A percentile compares a stretch with the other conserved stretches of the same genome.
These are phyloP conservation scores for Chrysogorgia sp. DNA, from an alignment of 92 coral and sea anemone species.

Conservation along the genomic window DNA sequence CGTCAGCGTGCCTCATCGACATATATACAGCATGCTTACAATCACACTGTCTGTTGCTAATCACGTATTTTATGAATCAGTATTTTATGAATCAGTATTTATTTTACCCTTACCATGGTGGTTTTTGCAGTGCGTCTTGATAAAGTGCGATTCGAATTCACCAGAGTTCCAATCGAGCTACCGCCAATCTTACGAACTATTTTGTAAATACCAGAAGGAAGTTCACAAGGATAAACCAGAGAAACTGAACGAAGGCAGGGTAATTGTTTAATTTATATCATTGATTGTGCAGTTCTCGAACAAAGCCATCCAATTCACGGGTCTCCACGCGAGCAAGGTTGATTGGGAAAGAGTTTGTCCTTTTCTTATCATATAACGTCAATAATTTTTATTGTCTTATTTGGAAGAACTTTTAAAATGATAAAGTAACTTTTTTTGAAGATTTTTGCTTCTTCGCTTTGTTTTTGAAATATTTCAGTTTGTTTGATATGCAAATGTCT, in stretches of 20 bases:
- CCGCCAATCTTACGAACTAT: slow-evolving; percentile 59
- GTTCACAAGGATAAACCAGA: slow-evolving; percentile 82
- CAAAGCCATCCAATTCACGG: slow-evolving; percentile 37
- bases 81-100: neutral
- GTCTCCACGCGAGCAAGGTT: too few relatives aligned
- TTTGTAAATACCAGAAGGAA: slow-evolving; percentile 72
- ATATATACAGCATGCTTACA: neutral
- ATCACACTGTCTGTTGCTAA: neutral
- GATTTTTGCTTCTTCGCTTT: too few relatives aligned
- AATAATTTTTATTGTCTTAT: too few relatives aligned
- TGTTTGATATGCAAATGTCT: too few relatives aligned
- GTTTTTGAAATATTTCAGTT: too few relatives aligned
- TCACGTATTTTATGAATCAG: neutral
- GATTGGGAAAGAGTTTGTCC: too few relatives aligned
- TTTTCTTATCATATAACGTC: too few relatives aligned
- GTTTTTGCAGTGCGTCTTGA: slow-evolving; percentile 53
- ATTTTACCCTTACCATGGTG: neutral
- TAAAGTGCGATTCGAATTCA: slow-evolving; percentile 61
- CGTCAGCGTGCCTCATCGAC: neutral
- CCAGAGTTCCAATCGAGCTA: slow-evolving; percentile 64
- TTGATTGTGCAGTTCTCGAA: neutral
- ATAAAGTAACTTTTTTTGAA: too few relatives aligned
- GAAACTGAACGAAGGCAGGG: slow-evolving; percentile 76
- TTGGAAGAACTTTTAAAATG: too few relatives aligned
- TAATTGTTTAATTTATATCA: slow-evolving; percentile 10